Percentiles rank a stretch among this genome's conserved stretches.
Conservation (phyloP, 1,140 invertebrate species). For the Tachypleus tridentatus region DNA sequence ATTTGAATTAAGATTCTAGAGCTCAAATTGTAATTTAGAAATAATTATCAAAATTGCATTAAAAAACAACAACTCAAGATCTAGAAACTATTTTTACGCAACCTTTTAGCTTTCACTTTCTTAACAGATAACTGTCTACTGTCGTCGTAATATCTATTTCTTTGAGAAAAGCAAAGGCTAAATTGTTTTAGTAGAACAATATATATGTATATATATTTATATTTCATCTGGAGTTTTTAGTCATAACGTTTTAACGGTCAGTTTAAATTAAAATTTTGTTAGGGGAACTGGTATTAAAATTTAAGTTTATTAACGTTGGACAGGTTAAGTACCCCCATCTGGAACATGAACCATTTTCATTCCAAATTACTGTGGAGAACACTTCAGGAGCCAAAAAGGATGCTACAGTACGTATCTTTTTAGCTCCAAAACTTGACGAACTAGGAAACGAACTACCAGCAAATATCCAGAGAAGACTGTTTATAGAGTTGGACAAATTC, state of each 20-base stretch:
- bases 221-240: not conserved
- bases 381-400: constrained; percentile 35
- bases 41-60: too few species aligned
- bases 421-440: constrained; percentile 14
- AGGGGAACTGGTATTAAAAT: not conserved
- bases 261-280: not conserved
- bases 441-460: constrained; percentile 8
- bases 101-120: too few species aligned
- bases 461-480: constrained; percentile 22
- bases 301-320: not conserved
- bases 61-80: too few species aligned
- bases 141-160: constrained; percentile 9
- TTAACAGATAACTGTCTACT: too few species aligned
- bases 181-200: not conserved
- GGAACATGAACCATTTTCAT: constrained; percentile 12
- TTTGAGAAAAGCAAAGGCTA: not conserved
- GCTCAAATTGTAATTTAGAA: too few species aligned
- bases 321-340: constrained; percentile 22
- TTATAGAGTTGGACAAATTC: constrained; percentile 15
- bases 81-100: too few species aligned
- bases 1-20: too few species aligned
- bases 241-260: not conserved
- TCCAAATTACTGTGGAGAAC: constrained; percentile 35
- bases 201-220: not conserved
- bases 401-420: constrained; percentile 13